These are phyloP conservation scores for Helleia helle DNA, from an alignment of 2,888 invertebrate genomes.

Conservation along the genomic window DNA sequence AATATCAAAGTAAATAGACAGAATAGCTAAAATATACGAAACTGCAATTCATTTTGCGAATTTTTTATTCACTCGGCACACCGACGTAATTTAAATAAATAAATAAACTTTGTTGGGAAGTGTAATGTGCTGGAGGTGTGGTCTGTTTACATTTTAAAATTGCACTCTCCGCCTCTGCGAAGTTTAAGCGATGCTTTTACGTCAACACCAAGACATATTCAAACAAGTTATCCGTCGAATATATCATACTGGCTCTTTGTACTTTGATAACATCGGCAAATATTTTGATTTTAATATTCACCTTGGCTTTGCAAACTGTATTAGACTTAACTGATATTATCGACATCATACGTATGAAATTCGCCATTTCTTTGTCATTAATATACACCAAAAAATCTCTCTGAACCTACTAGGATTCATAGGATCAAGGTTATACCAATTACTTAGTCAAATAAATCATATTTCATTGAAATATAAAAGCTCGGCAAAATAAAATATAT, in stretches of 20 bases:
- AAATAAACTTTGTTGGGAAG: constrained; percentile 10
- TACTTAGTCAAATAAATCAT: too few species aligned
- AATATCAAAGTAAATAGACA: background rate
- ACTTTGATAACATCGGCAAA: constrained; percentile 20
- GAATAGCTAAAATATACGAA: constrained; percentile 5
- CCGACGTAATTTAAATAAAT: constrained; percentile 13
- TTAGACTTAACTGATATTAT: background rate
- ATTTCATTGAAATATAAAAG: too few species aligned
- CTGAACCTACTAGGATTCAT: too few species aligned
- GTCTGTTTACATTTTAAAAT: constrained; percentile 71
- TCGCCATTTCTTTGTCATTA: too few species aligned
- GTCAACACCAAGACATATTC: constrained; percentile 53
- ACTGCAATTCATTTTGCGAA: constrained; percentile 6
- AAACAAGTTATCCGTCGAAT: constrained; percentile 66
- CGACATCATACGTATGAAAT: too few species aligned
- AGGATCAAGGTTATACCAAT: too few species aligned
- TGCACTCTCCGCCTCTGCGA: constrained; percentile 66
- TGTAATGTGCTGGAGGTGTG: constrained; percentile 35
- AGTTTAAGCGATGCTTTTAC: constrained; percentile 53
- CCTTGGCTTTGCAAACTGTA: background rate
- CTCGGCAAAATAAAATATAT: too few species aligned
- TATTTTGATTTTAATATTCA: constrained; percentile 14
- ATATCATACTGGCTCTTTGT: constrained; percentile 43
- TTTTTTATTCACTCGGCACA: constrained; percentile 7
- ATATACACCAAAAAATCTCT: too few species aligned